These are phyloP conservation scores for Dermochelys coriacea DNA, from an alignment of 2,797 vertebrate species.

Conservation along the genomic window DNA sequence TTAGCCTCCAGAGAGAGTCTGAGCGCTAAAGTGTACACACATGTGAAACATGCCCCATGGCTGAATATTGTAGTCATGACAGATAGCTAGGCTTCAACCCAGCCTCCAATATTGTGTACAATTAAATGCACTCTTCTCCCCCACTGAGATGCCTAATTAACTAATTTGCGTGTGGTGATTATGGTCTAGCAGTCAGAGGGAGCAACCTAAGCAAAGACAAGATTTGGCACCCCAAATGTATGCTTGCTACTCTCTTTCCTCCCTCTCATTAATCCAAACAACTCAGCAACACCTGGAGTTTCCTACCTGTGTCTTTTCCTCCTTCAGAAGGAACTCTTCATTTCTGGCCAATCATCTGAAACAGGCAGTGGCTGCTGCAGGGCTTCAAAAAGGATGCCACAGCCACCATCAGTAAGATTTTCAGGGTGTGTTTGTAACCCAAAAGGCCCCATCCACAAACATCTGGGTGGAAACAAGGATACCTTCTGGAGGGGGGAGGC, in stretches of 20 bases:
- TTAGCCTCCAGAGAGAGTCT: neutral
- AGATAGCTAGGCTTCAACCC: neutral
- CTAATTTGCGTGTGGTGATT: neutral
- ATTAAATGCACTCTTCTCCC: neutral
- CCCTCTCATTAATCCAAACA: neutral
- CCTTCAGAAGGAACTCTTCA: neutral
- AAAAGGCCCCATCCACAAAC: neutral
- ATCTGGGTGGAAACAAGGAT: neutral
- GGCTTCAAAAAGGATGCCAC: neutral
- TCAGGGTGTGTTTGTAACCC: neutral
- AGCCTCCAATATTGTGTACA: neutral
- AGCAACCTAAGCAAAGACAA: neutral
- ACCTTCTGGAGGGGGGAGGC: neutral
- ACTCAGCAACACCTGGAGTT: neutral
- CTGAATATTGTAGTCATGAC: rapidly evolving
- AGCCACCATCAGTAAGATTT: neutral
- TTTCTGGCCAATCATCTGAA: neutral
- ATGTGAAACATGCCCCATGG: neutral
- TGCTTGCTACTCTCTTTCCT: neutral
- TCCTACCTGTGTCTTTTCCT: neutral
- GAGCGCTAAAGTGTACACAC: too few species aligned
- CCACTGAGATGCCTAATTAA: neutral
- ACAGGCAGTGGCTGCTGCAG: neutral
- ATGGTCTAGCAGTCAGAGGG: neutral
- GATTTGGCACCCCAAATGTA: neutral